Evolutionary conservation across 1,140 invertebrate genomes (phyloP).

Genomic region (Batillaria attramentaria): DNA sequence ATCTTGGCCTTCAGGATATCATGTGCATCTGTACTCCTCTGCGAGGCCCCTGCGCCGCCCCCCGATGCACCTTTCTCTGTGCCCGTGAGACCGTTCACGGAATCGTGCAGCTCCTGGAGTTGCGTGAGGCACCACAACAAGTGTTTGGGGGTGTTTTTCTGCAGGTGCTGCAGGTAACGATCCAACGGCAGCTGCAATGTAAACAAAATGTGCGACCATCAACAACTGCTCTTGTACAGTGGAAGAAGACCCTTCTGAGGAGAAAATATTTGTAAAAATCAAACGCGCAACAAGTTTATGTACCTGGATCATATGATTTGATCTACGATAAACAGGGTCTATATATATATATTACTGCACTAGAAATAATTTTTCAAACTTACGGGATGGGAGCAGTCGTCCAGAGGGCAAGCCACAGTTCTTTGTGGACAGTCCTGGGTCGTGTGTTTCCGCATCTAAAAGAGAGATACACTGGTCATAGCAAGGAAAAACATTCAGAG

Average conservation of each 20-base stretch:
- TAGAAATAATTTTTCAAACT: background rate
- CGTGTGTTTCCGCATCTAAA: constrained; percentile 27
- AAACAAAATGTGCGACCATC: background rate
- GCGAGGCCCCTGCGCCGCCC: background rate
- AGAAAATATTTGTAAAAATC: background rate
- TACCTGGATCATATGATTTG: background rate
- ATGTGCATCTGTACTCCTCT: background rate
- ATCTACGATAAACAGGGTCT: background rate
- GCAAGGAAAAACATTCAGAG: background rate
- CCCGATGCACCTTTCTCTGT: background rate
- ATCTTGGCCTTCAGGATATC: background rate
- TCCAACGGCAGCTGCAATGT: constrained; percentile 13
- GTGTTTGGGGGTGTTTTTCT: constrained; percentile 26
- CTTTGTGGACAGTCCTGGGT: constrained; percentile 21
- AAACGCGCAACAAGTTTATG: background rate
- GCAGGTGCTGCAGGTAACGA: constrained; percentile 14
- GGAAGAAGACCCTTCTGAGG: background rate
- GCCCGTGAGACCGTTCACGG: background rate
- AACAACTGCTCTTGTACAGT: background rate
- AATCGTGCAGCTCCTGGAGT: background rate
- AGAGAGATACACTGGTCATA: background rate
- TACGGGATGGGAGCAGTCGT: constrained; percentile 13
- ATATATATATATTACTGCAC: too few species aligned
- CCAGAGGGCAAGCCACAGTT: constrained; percentile 15
- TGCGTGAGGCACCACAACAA: constrained; percentile 5